A percentile compares a stretch with the other conserved stretches of the same genome.
These are phyloP conservation scores for Noctua comes DNA, from an alignment of 2,888 invertebrate genomes.

Conservation along the genomic window DNA sequence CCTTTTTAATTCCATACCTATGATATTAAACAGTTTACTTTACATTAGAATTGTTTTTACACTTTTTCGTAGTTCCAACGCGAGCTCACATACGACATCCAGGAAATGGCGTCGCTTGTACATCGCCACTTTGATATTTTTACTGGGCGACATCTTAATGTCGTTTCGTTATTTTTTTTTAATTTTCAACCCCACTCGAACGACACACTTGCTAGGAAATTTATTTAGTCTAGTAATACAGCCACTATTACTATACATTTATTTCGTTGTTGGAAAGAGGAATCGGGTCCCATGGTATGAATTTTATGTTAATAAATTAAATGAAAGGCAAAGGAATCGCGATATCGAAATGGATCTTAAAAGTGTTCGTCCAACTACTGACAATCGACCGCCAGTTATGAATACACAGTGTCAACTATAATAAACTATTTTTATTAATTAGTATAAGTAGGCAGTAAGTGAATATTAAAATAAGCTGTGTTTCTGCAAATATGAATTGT, in stretches of 20 bases:
- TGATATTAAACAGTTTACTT: background rate
- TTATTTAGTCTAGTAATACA: background rate
- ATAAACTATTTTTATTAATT: background rate
- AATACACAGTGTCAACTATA: background rate
- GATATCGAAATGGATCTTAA: background rate
- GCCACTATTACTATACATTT: background rate
- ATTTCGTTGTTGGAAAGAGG: background rate
- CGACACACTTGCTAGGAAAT: background rate
- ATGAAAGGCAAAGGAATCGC: too few species aligned
- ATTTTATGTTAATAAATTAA: background rate
- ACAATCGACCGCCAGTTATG: background rate
- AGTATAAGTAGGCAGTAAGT: background rate
- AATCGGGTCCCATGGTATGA: background rate
- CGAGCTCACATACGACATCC: too few species aligned
- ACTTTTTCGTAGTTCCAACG: too few species aligned
- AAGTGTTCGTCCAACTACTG: background rate
- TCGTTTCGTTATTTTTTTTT: background rate
- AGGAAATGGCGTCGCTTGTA: too few species aligned
- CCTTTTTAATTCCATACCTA: background rate
- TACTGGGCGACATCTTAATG: slow-evolving; percentile 1
- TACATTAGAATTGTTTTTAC: background rate
- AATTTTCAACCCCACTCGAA: background rate
- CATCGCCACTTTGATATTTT: too few species aligned
- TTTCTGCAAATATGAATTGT: background rate
- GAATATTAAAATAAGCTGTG: background rate